Evolutionary conservation across 2,113 vertebrate genomes (phyloP), one percentile per base, ranked within the genome.

Genomic region (Macroglossus sobrinus): DNA sequence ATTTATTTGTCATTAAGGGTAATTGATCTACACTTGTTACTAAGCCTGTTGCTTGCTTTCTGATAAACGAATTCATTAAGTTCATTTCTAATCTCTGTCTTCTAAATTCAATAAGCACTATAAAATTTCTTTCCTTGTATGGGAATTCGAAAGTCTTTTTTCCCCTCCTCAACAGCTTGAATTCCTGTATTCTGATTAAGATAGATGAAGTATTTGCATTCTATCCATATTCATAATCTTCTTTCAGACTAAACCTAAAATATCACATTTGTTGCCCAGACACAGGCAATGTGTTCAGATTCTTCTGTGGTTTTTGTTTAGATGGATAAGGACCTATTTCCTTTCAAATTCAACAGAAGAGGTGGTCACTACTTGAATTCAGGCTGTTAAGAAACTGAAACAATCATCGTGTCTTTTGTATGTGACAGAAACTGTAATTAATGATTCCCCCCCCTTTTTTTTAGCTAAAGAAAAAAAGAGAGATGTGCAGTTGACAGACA

Each of bases 381-480:
- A 99, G 97, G 98, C 98, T 98, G 97, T 98, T 98, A 98, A 98
- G 98, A 97, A 96, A 98, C 93, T 84, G 97, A 98, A 99, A 99
- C 99, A 99, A 99, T 99, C 97, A 93, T 50, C 84, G 87, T 96
- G 97, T 98, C 99, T 99, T 99, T 99, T 99, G 97, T 98, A 91
- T 94, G 97, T 99, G 99, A 99, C 99, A 99, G 98, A 99, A 99
- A 99, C 98, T 99, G 99, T 99, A 99, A 99, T 99, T 99, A 99
- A 99, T 99, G 99, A 99, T 99, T 99, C 99, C 98, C 98, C 98
- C 98, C 97, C 7, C 3, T 18, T 43, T 43, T 98, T 99, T 99
- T 99, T 99, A 98, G 97, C 97, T 92, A 97, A 98, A 97, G 97
- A 99, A 98, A 99, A 99, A 94, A 99, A 76, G 98, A 98, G 98